phyloP scores from a whole-genome alignment of 2,113 vertebrate species.

The Psephotus haematonotus region DNA sequence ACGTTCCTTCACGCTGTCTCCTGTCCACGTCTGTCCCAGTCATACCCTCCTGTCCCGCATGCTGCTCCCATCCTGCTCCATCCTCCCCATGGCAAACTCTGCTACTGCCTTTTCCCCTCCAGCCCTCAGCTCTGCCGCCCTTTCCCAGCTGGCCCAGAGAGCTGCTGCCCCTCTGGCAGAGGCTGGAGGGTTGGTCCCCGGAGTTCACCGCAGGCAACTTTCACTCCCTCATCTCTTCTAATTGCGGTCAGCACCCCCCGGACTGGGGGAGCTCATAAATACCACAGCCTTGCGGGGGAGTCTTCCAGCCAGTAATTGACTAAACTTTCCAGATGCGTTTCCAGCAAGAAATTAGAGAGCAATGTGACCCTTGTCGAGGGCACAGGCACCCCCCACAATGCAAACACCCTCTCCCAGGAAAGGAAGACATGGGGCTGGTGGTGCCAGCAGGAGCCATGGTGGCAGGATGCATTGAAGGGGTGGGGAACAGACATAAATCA shows the following conservation, averaged over 20 bases:
- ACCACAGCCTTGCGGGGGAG: constrained; percentile 73
- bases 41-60: accelerated
- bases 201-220: constrained; percentile 45
- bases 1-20: not conserved
- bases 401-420: constrained; percentile 59
- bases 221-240: constrained; percentile 52
- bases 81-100: not conserved
- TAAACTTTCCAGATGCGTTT: constrained; percentile 75
- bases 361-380: constrained; percentile 70
- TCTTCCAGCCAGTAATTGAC: constrained; percentile 79
- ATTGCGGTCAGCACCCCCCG: constrained; percentile 37
- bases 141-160: accelerated
- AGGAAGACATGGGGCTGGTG: not conserved
- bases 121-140: not conserved
- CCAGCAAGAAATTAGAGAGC: constrained; percentile 80
- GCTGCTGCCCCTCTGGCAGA: not conserved
- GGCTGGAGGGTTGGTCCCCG: not conserved
- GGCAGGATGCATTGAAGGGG: not conserved
- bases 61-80: not conserved
- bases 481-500: constrained; percentile 19
- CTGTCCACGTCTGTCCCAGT: not conserved
- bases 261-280: constrained; percentile 59
- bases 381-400: constrained; percentile 19
- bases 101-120: not conserved
- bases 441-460: not conserved